These are phyloP conservation scores for Xestia rhomboidea DNA, from an alignment of 2,888 invertebrate genomes.

Conservation along the genomic window DNA sequence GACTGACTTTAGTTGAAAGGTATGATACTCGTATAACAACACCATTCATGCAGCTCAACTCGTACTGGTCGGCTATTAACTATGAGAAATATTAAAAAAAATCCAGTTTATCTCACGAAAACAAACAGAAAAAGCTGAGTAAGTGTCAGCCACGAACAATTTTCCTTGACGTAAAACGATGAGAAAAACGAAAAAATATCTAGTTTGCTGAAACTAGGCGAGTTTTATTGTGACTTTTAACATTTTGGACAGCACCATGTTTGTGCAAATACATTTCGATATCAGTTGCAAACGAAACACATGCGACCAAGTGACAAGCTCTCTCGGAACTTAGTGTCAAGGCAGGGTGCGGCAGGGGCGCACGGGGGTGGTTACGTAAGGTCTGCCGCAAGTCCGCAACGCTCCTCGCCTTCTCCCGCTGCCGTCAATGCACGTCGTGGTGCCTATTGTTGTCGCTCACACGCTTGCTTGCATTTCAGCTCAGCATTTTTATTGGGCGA, in stretches of 20 bases:
- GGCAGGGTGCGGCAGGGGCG: slow-evolving; percentile 68
- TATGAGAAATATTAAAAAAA: slow-evolving; percentile 1
- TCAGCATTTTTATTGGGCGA: slow-evolving; percentile 73
- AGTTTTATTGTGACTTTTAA: slow-evolving; percentile 18
- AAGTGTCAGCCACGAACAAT: slow-evolving; percentile 8
- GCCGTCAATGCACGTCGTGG: slow-evolving; percentile 73
- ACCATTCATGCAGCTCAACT: background rate
- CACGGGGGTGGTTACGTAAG: slow-evolving; percentile 80
- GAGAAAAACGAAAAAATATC: slow-evolving; percentile 19
- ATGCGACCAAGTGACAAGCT: slow-evolving; percentile 64
- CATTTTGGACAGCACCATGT: slow-evolving; percentile 35
- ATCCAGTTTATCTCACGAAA: slow-evolving; percentile 18
- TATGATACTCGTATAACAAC: slow-evolving; percentile 6
- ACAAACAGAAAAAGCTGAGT: slow-evolving; percentile 21
- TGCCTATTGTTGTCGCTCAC: slow-evolving; percentile 76
- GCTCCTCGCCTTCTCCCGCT: slow-evolving; percentile 66
- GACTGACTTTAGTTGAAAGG: slow-evolving; percentile 1
- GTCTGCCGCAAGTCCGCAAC: slow-evolving; percentile 75
- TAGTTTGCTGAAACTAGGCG: slow-evolving; percentile 25
- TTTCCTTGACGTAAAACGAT: slow-evolving; percentile 5
- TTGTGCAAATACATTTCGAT: slow-evolving; percentile 42
- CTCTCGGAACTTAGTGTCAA: slow-evolving; percentile 81
- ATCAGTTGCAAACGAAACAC: slow-evolving; percentile 63
- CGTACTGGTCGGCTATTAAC: background rate
- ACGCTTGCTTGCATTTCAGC: slow-evolving; percentile 78